A percentile compares a stretch with the other conserved stretches of the same genome.
Conservation (phyloP, 2,113 vertebrate species). For the Platysternon megacephalum region DNA sequence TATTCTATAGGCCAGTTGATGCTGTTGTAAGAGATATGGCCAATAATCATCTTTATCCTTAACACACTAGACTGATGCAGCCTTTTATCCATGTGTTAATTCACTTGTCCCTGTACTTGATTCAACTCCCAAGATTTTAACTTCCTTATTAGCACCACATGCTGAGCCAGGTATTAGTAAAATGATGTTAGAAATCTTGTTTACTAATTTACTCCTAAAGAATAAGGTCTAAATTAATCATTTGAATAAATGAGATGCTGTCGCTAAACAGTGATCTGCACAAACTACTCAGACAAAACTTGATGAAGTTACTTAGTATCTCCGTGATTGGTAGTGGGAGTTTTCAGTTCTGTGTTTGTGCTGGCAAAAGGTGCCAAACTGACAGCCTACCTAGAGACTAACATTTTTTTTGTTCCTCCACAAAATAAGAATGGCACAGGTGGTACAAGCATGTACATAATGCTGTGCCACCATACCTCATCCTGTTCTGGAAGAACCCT, state of each 20-base stretch:
- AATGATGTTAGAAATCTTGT: not conserved
- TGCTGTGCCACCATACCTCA: not conserved
- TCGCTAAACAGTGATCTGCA: not conserved
- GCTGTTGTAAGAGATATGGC: not conserved
- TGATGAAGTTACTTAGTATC: not conserved
- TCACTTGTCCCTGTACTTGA: slow-evolving; percentile 33
- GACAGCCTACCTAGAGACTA: not conserved
- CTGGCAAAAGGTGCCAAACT: slow-evolving; percentile 12
- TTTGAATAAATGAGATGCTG: not conserved
- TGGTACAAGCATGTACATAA: not conserved
- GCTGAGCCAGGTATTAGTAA: not conserved
- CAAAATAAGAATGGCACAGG: not conserved
- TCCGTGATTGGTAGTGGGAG: not conserved
- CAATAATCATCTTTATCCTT: not conserved
- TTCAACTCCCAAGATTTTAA: not conserved
- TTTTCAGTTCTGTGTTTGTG: not conserved
- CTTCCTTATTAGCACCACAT: not conserved
- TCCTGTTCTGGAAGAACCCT: not conserved
- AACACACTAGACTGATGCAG: not conserved
- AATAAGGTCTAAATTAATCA: not conserved
- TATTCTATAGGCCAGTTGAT: not conserved
- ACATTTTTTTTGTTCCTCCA: not conserved
- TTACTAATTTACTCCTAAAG: not conserved
- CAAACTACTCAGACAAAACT: not conserved
- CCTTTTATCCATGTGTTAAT: not conserved